A percentile compares a stretch with the other conserved stretches of the same genome.
Evolutionary conservation across 1,140 invertebrate species (phyloP).

Genomic region (Drosophila hydei): DNA sequence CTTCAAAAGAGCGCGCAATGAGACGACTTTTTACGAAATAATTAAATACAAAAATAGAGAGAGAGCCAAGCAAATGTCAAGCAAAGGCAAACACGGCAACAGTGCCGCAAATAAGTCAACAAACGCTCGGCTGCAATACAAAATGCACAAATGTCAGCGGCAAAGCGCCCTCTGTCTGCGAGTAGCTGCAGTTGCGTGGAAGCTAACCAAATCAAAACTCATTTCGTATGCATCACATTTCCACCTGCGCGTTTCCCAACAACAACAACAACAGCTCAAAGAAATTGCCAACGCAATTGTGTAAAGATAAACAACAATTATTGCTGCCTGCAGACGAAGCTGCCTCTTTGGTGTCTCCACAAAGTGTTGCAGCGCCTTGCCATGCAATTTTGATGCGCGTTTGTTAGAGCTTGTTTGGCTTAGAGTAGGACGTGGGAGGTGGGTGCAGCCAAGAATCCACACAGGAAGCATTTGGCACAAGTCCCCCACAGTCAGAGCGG

Average conservation of each 20-base stretch:
- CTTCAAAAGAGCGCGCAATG: slow-evolving; percentile 46
- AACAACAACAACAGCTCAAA: slow-evolving; percentile 48
- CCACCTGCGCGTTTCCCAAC: slow-evolving; percentile 53
- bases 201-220: slow-evolving; percentile 77
- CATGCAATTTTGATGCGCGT: slow-evolving; percentile 71
- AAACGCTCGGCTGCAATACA: slow-evolving; percentile 66
- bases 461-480: slow-evolving; percentile 63
- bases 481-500: slow-evolving; percentile 29
- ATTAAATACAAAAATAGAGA: slow-evolving; percentile 69
- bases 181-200: not conserved
- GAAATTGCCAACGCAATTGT: slow-evolving; percentile 81
- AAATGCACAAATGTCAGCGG: slow-evolving; percentile 71
- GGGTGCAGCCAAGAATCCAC: slow-evolving; percentile 16
- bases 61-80: slow-evolving; percentile 3
- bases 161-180: slow-evolving; percentile 18
- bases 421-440: not conserved
- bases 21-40: slow-evolving; percentile 61
- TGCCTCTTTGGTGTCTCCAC: slow-evolving; percentile 8
- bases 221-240: slow-evolving; percentile 82
- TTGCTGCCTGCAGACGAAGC: slow-evolving; percentile 53
- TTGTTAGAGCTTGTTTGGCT: slow-evolving; percentile 33
- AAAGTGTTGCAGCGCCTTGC: slow-evolving; percentile 51
- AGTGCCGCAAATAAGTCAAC: slow-evolving; percentile 76
- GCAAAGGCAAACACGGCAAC: slow-evolving; percentile 15
- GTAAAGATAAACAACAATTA: slow-evolving; percentile 83